Conservation (phyloP, 1,140 invertebrate species). For the Zaprionus kolodkinae region DNA sequence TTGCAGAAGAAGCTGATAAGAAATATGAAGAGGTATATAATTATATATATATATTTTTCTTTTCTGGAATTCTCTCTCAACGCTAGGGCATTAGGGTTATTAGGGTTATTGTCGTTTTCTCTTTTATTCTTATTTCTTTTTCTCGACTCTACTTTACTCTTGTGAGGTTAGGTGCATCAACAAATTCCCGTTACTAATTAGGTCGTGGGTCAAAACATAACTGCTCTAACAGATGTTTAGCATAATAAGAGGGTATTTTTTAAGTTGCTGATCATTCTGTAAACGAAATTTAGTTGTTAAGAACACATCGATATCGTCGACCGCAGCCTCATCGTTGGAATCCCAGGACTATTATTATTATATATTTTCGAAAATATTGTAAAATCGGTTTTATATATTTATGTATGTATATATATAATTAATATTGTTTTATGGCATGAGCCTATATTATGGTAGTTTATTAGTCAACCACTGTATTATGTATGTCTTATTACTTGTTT, state of each 20-base stretch:
- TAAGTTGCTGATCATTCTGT: slow-evolving; percentile 53
- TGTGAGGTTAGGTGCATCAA: slow-evolving; percentile 72
- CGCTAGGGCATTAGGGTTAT: slow-evolving; percentile 77
- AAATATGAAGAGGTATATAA: slow-evolving; percentile 99
- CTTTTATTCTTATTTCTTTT: slow-evolving; percentile 24
- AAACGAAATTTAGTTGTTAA: slow-evolving; percentile 50
- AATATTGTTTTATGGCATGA: slow-evolving; percentile 39
- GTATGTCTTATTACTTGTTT: slow-evolving; percentile 43
- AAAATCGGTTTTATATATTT: slow-evolving; percentile 30
- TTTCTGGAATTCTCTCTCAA: slow-evolving; percentile 17
- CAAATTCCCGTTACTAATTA: slow-evolving; percentile 69
- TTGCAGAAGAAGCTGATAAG: slow-evolving; percentile 99
- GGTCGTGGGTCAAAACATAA: slow-evolving; percentile 68
- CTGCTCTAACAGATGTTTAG: slow-evolving; percentile 56
- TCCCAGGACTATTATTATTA: slow-evolving; percentile 34
- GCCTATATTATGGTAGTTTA: slow-evolving; percentile 62
- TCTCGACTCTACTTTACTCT: not conserved
- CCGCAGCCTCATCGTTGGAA: slow-evolving; percentile 58
- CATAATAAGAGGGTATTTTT: slow-evolving; percentile 39
- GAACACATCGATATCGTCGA: slow-evolving; percentile 52
- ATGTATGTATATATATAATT: slow-evolving; percentile 39
- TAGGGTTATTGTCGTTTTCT: slow-evolving; percentile 57
- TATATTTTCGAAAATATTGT: slow-evolving; percentile 50
- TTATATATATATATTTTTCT: slow-evolving; percentile 54
- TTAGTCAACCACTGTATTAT: slow-evolving; percentile 62